phyloP scores from a whole-genome alignment of 2,797 vertebrate species.

The Sternarchorhynchus goeldii region DNA sequence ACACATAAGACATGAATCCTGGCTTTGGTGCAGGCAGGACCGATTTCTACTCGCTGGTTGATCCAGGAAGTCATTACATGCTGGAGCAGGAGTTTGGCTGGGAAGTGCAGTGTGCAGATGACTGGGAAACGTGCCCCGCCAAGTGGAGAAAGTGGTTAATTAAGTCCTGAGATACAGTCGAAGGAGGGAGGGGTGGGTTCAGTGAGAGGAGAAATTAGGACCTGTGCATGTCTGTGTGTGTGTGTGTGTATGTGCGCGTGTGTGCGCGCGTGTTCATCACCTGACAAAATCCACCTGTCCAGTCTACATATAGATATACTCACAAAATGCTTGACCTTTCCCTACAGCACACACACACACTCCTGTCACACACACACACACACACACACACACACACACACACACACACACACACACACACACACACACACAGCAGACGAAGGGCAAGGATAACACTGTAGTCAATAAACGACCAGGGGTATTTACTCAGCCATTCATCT shows the following conservation, averaged over 20 bases:
- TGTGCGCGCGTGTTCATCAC: not conserved
- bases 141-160: constrained; percentile 9
- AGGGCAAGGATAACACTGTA: constrained; percentile 54
- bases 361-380: constrained; percentile 18
- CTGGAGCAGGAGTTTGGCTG: constrained; percentile 56
- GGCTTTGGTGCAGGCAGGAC: constrained; percentile 58
- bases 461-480: constrained; percentile 68
- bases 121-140: constrained; percentile 15
- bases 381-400: constrained; percentile 8
- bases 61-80: constrained; percentile 63
- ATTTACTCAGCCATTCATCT: constrained; percentile 63
- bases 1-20: constrained; percentile 43
- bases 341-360: constrained; percentile 20
- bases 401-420: constrained; percentile 1
- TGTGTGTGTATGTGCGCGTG: constrained; percentile 8
- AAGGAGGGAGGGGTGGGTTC: not conserved
- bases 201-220: constrained; percentile 31
- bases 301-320: not conserved
- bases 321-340: constrained; percentile 62
- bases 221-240: constrained; percentile 20
- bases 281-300: not conserved
- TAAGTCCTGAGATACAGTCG: not conserved
- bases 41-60: constrained; percentile 54
- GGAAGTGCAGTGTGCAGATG: constrained; percentile 31
- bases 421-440: constrained; percentile 30